Base-by-base conservation (phyloP, 2,113 vertebrate genomes). In the Pituophis catenifer region DNA sequence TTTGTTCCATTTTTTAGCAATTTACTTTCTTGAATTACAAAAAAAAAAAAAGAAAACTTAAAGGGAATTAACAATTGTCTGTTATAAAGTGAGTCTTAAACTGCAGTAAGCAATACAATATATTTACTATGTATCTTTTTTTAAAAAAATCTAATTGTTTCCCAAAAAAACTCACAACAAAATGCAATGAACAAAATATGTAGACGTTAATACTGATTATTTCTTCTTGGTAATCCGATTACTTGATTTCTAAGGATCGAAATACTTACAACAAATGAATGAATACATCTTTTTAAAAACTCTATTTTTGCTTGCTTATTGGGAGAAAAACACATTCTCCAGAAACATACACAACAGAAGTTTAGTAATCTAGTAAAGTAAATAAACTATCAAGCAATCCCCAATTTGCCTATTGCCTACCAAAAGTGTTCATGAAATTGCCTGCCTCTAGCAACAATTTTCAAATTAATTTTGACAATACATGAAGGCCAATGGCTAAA, bases 1-100 rank as follows among this genome's bases (percentile, higher is more conserved):
- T 90, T 92, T 91, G 91, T 89, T 92, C 91, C 52, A 26, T 88
- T 95, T 91, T 10, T 94, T 33, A 93, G 53, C 88, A 92, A 94
- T 88, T 86, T 91, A 90, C 92, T 94, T 59, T 95, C 94, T 94
- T 90, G 53, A 92, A 94, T 86, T 65, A 86, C 48, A 88, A 89
- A 89, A 85, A 89, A 81, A 38, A 81, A 38, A 81, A 38, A 90
- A 26, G n/a, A 48, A 55, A 48, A 21, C 29, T 89, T 81, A 44
- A 62, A 88, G 58, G 33, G 70, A 89, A 33, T 38, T 29, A 53
- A 12, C 15, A 33, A 58, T 19, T 50, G 59, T 90, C 23, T 29
- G 8, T 38, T 58, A 52, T 11, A 6, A 55, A 10, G 10, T 75
- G 23, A 50, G 23, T 24, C 11, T 55, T 86, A 59, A 90, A 52